phyloP scores from a whole-genome alignment of 2,113 vertebrate species.

The Muntiacus reevesi region DNA sequence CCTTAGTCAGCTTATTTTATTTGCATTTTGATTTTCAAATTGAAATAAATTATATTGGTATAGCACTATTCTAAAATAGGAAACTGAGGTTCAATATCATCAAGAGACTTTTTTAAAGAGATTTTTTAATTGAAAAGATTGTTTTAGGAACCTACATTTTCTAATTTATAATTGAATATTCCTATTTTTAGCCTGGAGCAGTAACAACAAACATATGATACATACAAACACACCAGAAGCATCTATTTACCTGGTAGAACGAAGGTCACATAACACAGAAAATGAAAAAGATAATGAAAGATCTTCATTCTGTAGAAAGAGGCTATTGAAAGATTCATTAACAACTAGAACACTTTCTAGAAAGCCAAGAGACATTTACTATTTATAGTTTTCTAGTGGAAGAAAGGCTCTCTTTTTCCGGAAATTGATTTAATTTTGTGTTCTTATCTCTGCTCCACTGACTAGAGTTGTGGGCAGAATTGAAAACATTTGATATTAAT shows the following conservation, averaged over 20 bases:
- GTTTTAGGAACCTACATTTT: background rate
- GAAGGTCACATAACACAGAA: constrained; percentile 42
- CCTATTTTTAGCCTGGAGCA: background rate
- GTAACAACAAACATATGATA: background rate
- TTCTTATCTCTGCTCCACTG: constrained; percentile 50
- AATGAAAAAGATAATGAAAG: constrained; percentile 15
- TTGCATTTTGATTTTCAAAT: background rate
- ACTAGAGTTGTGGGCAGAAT: constrained; percentile 34
- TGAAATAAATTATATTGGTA: background rate
- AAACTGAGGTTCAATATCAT: background rate
- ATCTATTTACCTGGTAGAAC: constrained; percentile 55
- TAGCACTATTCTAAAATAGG: background rate
- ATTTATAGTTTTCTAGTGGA: constrained; percentile 55
- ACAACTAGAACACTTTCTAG: background rate
- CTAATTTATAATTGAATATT: background rate
- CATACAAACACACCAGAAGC: background rate
- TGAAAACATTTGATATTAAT: background rate
- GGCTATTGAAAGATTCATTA: background rate
- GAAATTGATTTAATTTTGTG: constrained; percentile 25
- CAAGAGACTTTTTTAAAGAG: background rate
- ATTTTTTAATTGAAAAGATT: background rate
- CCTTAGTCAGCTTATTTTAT: background rate
- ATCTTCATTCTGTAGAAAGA: constrained; percentile 51
- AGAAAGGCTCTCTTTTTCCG: background rate
- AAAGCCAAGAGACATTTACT: background rate